phyloP scores from a whole-genome alignment of 2,888 invertebrate species.

The Sinelater perroti region DNA sequence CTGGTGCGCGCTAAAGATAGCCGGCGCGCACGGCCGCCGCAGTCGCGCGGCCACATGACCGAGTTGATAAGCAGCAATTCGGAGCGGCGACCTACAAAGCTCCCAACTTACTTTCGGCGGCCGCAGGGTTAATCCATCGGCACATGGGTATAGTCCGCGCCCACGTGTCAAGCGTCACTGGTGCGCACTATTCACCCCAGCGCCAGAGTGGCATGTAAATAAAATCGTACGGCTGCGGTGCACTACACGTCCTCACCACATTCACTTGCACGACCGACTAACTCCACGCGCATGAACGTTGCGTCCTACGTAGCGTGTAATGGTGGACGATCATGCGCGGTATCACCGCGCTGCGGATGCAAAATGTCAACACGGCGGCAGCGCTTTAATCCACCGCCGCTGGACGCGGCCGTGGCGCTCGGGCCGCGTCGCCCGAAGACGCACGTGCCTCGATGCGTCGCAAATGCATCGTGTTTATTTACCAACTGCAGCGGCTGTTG shows the following conservation, averaged over 20 bases:
- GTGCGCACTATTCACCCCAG: conserved; percentile 34
- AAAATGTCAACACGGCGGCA: conserved; percentile 42
- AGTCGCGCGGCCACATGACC: conserved; percentile 49
- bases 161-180: conserved; percentile 28
- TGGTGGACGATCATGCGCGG: conserved; percentile 53
- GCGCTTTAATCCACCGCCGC: conserved; percentile 33
- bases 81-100: conserved; percentile 51
- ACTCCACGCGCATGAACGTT: conserved; percentile 62
- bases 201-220: conserved; percentile 35
- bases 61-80: conserved; percentile 48
- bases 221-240: conserved; percentile 38
- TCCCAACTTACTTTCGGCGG: conserved; percentile 41
- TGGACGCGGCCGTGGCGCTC: no score
- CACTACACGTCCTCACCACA: conserved; percentile 39
- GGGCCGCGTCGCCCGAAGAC: no score
- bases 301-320: conserved; percentile 54
- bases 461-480: conserved; percentile 18
- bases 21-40: conserved; percentile 11
- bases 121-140: conserved; percentile 35
- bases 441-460: conserved; percentile 23
- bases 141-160: conserved; percentile 21
- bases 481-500: neutral
- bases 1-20: conserved; percentile 33
- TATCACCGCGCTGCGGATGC: conserved; percentile 28
- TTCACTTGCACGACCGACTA: conserved; percentile 45